These are phyloP conservation scores for Poecilobothrus nobilitatus DNA, from an alignment of 2,888 invertebrate genomes.

Conservation along the genomic window DNA sequence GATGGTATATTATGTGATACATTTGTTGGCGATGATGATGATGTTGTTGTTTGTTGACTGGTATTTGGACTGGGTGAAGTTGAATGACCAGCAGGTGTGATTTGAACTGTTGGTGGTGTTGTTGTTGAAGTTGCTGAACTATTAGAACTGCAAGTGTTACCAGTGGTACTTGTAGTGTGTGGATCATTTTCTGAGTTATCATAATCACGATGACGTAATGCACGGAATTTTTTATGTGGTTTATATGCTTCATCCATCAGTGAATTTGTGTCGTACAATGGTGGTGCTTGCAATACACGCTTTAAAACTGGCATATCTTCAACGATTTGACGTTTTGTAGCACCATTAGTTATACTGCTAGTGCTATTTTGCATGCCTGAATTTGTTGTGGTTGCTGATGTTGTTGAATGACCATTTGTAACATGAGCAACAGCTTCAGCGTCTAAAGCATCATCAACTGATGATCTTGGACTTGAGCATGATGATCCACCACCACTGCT, in stretches of 20 bases:
- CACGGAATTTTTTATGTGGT: slow-evolving; percentile 91
- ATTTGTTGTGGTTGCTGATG: slow-evolving; percentile 24
- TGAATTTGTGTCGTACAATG: slow-evolving; percentile 79
- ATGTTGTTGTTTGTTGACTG: slow-evolving; percentile 13
- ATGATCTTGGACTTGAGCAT: slow-evolving; percentile 79
- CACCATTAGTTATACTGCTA: slow-evolving; percentile 23
- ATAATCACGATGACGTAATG: slow-evolving; percentile 68
- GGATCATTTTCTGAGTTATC: slow-evolving; percentile 62
- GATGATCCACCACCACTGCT: slow-evolving; percentile 62
- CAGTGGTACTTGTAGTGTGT: slow-evolving; percentile 29
- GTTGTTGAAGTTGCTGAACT: slow-evolving; percentile 21
- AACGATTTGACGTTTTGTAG: slow-evolving; percentile 50
- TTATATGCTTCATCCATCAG: slow-evolving; percentile 93
- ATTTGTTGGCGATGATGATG: slow-evolving; percentile 22
- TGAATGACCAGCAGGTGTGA: slow-evolving; percentile 10
- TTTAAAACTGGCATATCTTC: slow-evolving; percentile 92
- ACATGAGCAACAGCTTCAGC: slow-evolving; percentile 35
- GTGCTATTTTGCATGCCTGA: slow-evolving; percentile 19
- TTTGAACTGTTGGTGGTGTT: slow-evolving; percentile 17
- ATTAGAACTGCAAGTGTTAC: slow-evolving; percentile 9
- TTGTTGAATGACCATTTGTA: slow-evolving; percentile 32
- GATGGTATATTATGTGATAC: slow-evolving; percentile 23
- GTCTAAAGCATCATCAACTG: slow-evolving; percentile 69
- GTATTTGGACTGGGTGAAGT: slow-evolving; percentile 18
- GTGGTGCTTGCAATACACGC: slow-evolving; percentile 85